Conservation (phyloP, 2,113 vertebrate genomes). For the Bungarus multicinctus region DNA sequence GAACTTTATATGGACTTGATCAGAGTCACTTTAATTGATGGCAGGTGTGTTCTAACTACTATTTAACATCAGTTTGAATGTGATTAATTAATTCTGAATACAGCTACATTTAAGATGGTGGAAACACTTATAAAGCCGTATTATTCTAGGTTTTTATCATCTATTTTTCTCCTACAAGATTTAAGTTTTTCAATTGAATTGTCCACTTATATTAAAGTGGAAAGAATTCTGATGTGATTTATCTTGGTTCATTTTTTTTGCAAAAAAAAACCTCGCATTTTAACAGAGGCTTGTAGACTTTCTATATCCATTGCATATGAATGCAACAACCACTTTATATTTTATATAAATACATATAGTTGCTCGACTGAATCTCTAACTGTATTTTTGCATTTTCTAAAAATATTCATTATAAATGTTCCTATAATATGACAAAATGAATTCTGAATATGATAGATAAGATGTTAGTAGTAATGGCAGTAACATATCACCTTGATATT, state of each 20-base stretch:
- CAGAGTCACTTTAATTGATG: background rate
- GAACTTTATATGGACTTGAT: background rate
- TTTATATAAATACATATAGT: background rate
- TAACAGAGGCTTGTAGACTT: background rate
- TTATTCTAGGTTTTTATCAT: background rate
- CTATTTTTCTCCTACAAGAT: background rate
- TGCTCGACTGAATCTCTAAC: background rate
- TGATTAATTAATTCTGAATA: background rate
- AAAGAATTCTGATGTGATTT: background rate
- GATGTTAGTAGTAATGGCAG: background rate
- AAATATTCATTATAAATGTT: background rate
- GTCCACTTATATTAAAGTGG: background rate
- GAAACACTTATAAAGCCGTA: background rate
- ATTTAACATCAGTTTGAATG: background rate
- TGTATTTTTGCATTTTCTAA: background rate
- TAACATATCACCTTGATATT: conserved; percentile 3
- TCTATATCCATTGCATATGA: background rate
- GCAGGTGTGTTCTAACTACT: background rate
- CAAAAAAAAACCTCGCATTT: background rate
- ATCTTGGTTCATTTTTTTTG: background rate
- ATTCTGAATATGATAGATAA: background rate
- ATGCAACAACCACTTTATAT: background rate
- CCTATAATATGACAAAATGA: background rate
- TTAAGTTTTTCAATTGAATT: background rate
- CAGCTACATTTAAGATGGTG: background rate